Evolutionary conservation across 2,888 invertebrate genomes (phyloP).

Genomic region (Cordilura impudica): DNA sequence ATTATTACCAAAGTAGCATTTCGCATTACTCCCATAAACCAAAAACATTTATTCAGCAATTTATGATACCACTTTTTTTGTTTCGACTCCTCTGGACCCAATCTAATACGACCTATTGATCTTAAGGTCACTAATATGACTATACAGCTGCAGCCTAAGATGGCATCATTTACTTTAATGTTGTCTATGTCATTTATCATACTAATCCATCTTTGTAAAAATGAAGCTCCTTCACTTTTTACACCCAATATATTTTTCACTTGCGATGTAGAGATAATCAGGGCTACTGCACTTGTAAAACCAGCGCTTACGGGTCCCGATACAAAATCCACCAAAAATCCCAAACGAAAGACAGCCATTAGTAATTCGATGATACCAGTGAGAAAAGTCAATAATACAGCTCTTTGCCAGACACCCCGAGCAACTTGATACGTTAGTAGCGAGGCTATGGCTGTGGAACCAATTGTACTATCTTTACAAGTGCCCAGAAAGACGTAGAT

Average conservation of each 20-base stretch:
- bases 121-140: conserved; percentile 85
- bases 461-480: conserved; percentile 94
- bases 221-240: conserved; percentile 84
- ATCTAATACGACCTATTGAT: conserved; percentile 83
- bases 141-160: conserved; percentile 87
- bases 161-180: conserved; percentile 85
- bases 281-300: conserved; percentile 92
- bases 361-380: conserved; percentile 86
- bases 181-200: conserved; percentile 83
- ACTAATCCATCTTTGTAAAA: conserved; percentile 87
- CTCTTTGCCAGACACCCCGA: conserved; percentile 82
- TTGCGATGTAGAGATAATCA: conserved; percentile 92
- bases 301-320: conserved; percentile 93
- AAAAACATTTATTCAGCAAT: conserved; percentile 82
- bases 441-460: conserved; percentile 95
- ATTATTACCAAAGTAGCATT: conserved; percentile 88
- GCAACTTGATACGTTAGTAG: conserved; percentile 90
- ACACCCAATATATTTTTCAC: conserved; percentile 90
- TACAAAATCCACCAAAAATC: conserved; percentile 93
- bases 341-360: conserved; percentile 90
- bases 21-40: conserved; percentile 87
- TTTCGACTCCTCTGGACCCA: conserved; percentile 80
- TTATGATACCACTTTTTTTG: conserved; percentile 78
- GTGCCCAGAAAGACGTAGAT: conserved; percentile 94
- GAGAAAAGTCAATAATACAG: conserved; percentile 87